These are phyloP conservation scores for Hoplodrina blanda DNA, from an alignment of 2,888 invertebrate species.

Conservation along the genomic window DNA sequence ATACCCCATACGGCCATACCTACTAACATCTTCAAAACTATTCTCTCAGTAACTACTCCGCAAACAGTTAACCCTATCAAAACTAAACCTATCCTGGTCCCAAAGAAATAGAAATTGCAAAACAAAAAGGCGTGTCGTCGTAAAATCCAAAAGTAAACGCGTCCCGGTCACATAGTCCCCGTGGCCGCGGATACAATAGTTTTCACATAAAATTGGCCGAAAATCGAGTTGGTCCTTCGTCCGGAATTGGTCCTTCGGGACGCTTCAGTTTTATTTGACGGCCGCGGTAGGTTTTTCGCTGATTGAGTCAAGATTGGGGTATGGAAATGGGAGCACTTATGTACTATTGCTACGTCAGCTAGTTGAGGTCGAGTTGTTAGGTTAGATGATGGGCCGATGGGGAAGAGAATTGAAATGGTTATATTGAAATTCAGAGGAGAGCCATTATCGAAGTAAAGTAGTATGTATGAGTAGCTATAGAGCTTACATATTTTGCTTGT, in stretches of 20 bases:
- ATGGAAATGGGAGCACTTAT: slow-evolving; percentile 55
- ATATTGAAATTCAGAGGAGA: background rate
- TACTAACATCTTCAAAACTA: slow-evolving; percentile 16
- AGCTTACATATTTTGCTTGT: background rate
- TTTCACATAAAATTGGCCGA: slow-evolving; percentile 60
- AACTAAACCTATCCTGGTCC: slow-evolving; percentile 37
- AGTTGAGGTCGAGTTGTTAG: slow-evolving; percentile 27
- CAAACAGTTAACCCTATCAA: slow-evolving; percentile 46
- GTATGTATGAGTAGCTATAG: background rate
- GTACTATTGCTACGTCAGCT: slow-evolving; percentile 48
- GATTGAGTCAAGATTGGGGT: slow-evolving; percentile 64
- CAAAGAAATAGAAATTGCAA: slow-evolving; percentile 56
- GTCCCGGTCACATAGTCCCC: slow-evolving; percentile 17
- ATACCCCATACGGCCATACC: background rate
- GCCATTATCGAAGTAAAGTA: background rate
- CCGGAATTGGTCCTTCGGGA: slow-evolving; percentile 53
- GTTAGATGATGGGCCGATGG: slow-evolving; percentile 19
- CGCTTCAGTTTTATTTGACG: slow-evolving; percentile 60
- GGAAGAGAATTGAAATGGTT: slow-evolving; percentile 40
- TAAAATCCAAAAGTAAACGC: slow-evolving; percentile 53
- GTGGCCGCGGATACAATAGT: slow-evolving; percentile 51
- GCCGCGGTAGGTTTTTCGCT: slow-evolving; percentile 58
- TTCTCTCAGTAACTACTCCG: slow-evolving; percentile 30
- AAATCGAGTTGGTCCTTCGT: slow-evolving; percentile 42
- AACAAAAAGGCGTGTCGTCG: slow-evolving; percentile 54